A percentile compares a stretch with the other conserved stretches of the same genome.
phyloP scores from a whole-genome alignment of 2,888 invertebrate genomes.

The Caenorhabditis angaria region DNA sequence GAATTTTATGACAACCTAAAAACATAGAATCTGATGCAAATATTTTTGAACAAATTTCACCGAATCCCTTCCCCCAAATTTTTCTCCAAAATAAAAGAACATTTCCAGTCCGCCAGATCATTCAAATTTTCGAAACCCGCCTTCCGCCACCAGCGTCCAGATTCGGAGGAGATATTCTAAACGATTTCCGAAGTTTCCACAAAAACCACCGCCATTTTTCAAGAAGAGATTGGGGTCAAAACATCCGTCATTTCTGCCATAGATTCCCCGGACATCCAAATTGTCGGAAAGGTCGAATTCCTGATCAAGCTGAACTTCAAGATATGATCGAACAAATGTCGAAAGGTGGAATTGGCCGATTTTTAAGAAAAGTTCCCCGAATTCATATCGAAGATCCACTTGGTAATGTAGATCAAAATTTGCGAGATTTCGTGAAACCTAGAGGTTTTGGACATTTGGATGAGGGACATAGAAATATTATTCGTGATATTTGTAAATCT shows the following conservation, averaged over 20 bases:
- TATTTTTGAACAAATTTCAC: too few relatives aligned
- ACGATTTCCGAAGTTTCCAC: conserved; percentile 16
- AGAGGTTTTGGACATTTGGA: conserved; percentile 36
- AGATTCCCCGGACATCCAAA: conserved; percentile 53
- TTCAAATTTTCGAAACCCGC: conserved; percentile 14
- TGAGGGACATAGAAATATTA: conserved; percentile 14
- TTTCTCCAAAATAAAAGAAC: too few relatives aligned
- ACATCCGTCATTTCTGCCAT: conserved; percentile 47
- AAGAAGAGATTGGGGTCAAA: conserved; percentile 36
- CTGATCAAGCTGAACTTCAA: conserved; percentile 42
- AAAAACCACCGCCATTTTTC: conserved; percentile 21
- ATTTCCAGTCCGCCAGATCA: background rate
- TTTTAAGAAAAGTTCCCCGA: conserved; percentile 45
- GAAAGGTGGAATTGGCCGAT: conserved; percentile 38
- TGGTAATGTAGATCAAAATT: conserved; percentile 27
- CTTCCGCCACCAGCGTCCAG: conserved; percentile 34
- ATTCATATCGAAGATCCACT: conserved; percentile 50
- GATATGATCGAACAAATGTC: conserved; percentile 32
- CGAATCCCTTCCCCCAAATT: too few relatives aligned
- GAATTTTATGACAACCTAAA: too few relatives aligned
- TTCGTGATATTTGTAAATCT: conserved; percentile 36
- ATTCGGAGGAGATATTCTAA: conserved; percentile 13
- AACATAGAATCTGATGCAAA: too few relatives aligned
- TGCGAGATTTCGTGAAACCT: conserved; percentile 9
- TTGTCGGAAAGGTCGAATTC: conserved; percentile 43